Evolutionary conservation across 2,888 invertebrate species (phyloP), one percentile per base, ranked within the genome.

Genomic region (Hirtodrosophila confusa): DNA sequence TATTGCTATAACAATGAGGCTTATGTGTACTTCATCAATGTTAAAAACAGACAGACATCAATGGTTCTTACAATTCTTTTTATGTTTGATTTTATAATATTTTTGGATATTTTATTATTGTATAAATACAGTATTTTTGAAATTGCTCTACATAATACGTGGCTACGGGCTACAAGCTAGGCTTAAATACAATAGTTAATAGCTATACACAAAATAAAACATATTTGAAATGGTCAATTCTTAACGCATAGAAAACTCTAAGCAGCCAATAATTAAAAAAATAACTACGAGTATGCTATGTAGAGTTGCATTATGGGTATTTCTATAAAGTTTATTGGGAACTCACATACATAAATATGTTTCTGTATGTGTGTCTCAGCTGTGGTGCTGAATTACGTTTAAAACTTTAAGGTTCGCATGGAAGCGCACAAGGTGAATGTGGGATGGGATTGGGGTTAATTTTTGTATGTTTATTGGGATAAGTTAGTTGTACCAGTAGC

Each of bases 111-210:
- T 53, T 71, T 58, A 68, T 80, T 80, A 73, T 78, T 69, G 62
- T 76, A 84, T 84, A 84, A 80, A 67, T 76, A 76, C 73, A 76
- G 53, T 71, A 76, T 31, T 66, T 76, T 75, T 65, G 54, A 65
- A 75, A 84, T 80, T 80, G 72, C 80, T 84, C 80, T 85, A 85
- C 85, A 80, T 75, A 78, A 69, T 86, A 82, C 86, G 80, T 84
- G 80, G 73, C 80, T 80, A 84, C 66, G 58, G 58, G 50, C 84
- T 80, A 80, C 45, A 49, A 82, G 60, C 80, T 82, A 82, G 55
- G 67, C 82, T 86, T 82, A 83, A 70, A 62, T 17, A 17, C 17
- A 17, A 17, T 73, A 80, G 47, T 74, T 74, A 51, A 77, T 75
- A 84, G 74, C 79, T 84, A 84, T 85, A 82, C 82, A 82, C 79